Evolutionary conservation across 2,113 vertebrate species (phyloP).

Genomic region (Gadus chalcogrammus): DNA sequence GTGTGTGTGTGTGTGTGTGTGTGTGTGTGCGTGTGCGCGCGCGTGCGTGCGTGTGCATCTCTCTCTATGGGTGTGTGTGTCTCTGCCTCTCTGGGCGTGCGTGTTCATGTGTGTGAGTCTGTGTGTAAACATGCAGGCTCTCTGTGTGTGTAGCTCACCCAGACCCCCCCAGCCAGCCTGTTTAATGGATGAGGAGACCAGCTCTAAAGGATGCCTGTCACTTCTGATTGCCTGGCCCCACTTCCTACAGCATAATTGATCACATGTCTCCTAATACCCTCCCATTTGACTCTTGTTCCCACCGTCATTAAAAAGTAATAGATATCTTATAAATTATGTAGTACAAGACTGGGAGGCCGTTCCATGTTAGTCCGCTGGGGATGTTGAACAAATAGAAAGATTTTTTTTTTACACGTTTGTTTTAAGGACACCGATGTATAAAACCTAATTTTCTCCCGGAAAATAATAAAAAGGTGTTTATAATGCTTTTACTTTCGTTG

Average conservation of each 20-base stretch:
- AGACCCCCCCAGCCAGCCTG: constrained; percentile 69
- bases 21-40: no score
- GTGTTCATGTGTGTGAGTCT: constrained; percentile 49
- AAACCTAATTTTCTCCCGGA: neutral
- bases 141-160: constrained; percentile 71
- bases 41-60: no score
- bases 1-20: no score
- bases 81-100: no score
- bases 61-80: no score
- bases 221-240: constrained; percentile 68
- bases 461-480: constrained; percentile 25
- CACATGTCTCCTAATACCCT: constrained; percentile 58
- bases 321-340: constrained; percentile 37
- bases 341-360: constrained; percentile 15
- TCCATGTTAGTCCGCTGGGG: constrained; percentile 14
- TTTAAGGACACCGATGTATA: neutral
- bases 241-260: constrained; percentile 67
- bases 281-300: constrained; percentile 51
- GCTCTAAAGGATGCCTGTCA: constrained; percentile 65
- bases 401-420: neutral
- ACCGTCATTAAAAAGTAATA: constrained; percentile 47
- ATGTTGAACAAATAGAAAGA: constrained; percentile 9
- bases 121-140: constrained; percentile 61
- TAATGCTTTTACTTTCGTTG: constrained; percentile 14
- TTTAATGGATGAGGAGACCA: constrained; percentile 72